Evolutionary conservation across 2,888 invertebrate genomes (phyloP).

Genomic region (Acanthosepion pharaonis): DNA sequence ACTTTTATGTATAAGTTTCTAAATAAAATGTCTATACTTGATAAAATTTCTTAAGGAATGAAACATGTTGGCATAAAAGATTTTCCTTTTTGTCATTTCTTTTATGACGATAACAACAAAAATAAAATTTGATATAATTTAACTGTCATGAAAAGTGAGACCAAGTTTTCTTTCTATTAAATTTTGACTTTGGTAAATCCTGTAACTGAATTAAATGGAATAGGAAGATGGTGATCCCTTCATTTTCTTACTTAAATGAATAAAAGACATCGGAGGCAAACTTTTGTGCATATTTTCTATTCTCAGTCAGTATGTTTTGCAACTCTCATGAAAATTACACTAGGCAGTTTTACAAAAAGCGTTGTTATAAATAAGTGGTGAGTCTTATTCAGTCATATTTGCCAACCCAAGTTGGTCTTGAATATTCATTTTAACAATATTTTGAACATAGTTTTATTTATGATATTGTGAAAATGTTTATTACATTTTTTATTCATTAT

Average conservation of each 20-base stretch:
- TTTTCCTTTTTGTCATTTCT: no score
- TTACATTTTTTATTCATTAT: background rate
- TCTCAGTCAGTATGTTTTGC: background rate
- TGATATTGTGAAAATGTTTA: background rate
- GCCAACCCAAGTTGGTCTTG: background rate
- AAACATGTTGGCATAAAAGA: no score
- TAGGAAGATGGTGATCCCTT: background rate
- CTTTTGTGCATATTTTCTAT: background rate
- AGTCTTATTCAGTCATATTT: background rate
- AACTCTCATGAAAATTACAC: background rate
- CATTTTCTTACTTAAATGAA: background rate
- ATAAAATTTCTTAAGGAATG: no score
- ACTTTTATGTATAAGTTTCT: no score
- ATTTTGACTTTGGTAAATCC: background rate
- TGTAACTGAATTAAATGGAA: background rate
- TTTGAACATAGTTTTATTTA: background rate
- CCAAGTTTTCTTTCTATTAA: background rate
- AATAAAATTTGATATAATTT: background rate
- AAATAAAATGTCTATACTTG: no score
- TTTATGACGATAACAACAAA: background rate
- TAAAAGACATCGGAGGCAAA: background rate
- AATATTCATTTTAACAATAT: background rate
- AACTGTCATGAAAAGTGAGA: background rate
- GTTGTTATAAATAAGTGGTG: background rate
- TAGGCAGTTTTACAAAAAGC: background rate